Conservation (phyloP, 2,888 invertebrate genomes). For the Lepidocyrtinus sp. region DNA sequence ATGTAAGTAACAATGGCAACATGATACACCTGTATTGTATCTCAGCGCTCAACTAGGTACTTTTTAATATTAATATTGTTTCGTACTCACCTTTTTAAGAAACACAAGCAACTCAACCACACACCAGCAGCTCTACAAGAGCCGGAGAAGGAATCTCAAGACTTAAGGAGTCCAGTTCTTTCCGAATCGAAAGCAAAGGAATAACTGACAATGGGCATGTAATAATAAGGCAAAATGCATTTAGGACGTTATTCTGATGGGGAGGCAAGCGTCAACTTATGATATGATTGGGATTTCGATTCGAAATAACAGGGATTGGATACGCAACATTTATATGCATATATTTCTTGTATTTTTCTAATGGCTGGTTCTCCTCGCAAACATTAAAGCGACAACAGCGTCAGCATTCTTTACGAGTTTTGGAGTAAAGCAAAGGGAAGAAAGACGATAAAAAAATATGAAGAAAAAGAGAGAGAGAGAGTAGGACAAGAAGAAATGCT, state of each 20-base stretch:
- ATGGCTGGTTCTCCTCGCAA: background rate
- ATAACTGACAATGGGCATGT: slow-evolving; percentile 25
- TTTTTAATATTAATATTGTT: too few species aligned
- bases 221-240: background rate
- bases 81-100: slow-evolving; percentile 1
- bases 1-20: too few species aligned
- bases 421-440: background rate
- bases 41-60: too few species aligned
- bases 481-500: background rate
- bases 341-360: background rate
- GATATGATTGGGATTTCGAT: background rate
- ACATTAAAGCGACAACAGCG: background rate
- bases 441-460: background rate
- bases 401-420: background rate
- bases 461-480: background rate
- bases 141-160: slow-evolving; percentile 38
- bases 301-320: background rate
- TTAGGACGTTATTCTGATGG: background rate
- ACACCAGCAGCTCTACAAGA: slow-evolving; percentile 50
- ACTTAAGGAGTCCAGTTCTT: slow-evolving; percentile 8
- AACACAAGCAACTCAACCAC: background rate
- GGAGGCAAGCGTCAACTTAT: background rate
- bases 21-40: too few species aligned
- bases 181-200: slow-evolving; percentile 23
- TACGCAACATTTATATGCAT: background rate